A percentile compares a stretch with the other conserved stretches of the same genome.
These are phyloP conservation scores for Brachylomia viminalis DNA, from an alignment of 2,888 invertebrate species.

Conservation along the genomic window DNA sequence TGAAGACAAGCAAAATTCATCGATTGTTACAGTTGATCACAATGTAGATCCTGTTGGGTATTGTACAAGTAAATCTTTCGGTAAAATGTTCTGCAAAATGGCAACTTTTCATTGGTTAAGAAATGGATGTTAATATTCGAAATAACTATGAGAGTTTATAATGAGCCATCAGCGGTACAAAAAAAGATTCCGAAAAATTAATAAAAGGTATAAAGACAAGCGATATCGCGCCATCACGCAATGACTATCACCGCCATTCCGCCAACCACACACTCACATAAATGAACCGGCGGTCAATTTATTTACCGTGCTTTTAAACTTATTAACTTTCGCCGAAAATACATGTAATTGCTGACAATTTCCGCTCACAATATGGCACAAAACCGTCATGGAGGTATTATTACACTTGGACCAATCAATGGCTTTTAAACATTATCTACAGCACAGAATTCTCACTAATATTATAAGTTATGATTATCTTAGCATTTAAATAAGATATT, in stretches of 20 bases:
- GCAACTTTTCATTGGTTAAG: too few relatives aligned
- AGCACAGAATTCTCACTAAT: neutral
- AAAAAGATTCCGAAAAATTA: neutral
- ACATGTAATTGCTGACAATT: conserved; percentile 39
- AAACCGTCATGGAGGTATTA: neutral
- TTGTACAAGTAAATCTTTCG: neutral
- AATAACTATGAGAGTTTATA: neutral
- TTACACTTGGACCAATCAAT: neutral
- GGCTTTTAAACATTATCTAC: neutral
- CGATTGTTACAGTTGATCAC: too few relatives aligned
- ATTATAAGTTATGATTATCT: conserved; percentile 16
- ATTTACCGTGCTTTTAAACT: conserved; percentile 47
- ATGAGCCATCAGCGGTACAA: too few relatives aligned
- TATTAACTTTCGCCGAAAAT: conserved; percentile 50
- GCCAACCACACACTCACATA: conserved; percentile 25
- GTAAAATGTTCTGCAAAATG: too few relatives aligned
- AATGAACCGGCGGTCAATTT: conserved; percentile 22
- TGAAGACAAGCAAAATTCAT: too few relatives aligned
- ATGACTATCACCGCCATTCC: conserved; percentile 24
- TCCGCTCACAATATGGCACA: neutral
- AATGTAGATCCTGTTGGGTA: too few relatives aligned
- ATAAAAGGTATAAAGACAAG: neutral
- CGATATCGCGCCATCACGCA: conserved; percentile 30
- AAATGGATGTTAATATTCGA: neutral
- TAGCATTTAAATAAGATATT: conserved; percentile 18